Evolutionary conservation across 2,797 vertebrate genomes (phyloP).

Genomic region (Ctenochaetus hawaiiensis): DNA sequence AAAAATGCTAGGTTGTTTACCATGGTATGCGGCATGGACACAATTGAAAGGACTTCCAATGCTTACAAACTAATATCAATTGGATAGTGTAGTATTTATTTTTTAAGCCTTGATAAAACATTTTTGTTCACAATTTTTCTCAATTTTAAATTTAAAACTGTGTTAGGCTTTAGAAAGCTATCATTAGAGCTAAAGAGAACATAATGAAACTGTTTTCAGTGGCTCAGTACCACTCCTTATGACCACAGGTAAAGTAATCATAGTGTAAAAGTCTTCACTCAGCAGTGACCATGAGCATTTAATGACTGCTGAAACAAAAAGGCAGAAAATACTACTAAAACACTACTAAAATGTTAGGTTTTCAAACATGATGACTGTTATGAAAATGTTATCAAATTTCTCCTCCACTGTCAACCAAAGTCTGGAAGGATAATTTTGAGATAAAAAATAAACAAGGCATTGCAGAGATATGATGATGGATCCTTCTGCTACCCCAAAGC

Average conservation of each 20-base stretch:
- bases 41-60: background rate
- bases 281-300: background rate
- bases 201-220: no score
- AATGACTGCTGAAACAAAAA: slow-evolving; percentile 4
- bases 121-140: background rate
- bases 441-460: background rate
- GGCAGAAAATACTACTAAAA: slow-evolving; percentile 2
- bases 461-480: background rate
- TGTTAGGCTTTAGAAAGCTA: background rate
- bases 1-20: background rate
- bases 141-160: background rate
- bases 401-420: background rate
- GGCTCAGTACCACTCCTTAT: background rate
- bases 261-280: slow-evolving; percentile 8
- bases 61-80: slow-evolving; percentile 1
- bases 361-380: background rate
- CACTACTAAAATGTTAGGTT: background rate
- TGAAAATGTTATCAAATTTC: slow-evolving; percentile 9
- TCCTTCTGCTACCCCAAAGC: no score
- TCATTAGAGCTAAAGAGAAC: background rate
- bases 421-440: background rate
- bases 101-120: background rate
- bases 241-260: background rate
- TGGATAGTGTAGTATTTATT: background rate
- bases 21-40: background rate